Evolutionary conservation across 2,888 invertebrate genomes (phyloP).

Genomic region (Idaea aversata): DNA sequence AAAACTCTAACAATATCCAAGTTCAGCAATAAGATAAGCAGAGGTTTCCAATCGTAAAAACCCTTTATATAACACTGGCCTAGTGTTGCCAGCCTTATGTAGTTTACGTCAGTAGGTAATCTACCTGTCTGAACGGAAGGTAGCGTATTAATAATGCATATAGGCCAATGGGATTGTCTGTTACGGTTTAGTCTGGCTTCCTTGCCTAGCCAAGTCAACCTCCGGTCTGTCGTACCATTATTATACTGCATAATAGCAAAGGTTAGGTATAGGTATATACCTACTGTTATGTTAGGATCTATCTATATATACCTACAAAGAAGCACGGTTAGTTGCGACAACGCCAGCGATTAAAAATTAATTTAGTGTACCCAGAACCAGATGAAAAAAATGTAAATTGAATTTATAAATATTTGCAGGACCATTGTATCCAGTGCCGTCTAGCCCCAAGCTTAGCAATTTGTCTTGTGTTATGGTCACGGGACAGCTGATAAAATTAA

Average conservation of each 20-base stretch:
- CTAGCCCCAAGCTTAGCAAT: too few species aligned
- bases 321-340: neutral
- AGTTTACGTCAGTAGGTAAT: conserved; percentile 16
- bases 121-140: conserved; percentile 31
- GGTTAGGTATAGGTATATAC: neutral
- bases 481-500: too few species aligned
- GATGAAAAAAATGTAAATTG: too few species aligned
- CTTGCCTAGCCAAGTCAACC: conserved; percentile 7
- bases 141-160: conserved; percentile 40
- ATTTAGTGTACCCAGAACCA: too few species aligned
- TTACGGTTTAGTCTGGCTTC: conserved; percentile 38
- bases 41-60: too few species aligned
- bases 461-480: too few species aligned
- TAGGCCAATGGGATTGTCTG: conserved; percentile 50
- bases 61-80: too few species aligned
- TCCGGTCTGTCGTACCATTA: neutral
- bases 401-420: too few species aligned
- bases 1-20: too few species aligned
- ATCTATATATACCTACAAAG: neutral
- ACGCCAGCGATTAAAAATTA: too few species aligned
- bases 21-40: too few species aligned
- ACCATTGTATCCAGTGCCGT: too few species aligned
- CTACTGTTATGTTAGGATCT: neutral
- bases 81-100: neutral
- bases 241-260: neutral